Percentiles rank a stretch among this genome's conserved stretches.
Conservation (phyloP, 2,797 vertebrate species). For the Sarcophilus harrisii region DNA sequence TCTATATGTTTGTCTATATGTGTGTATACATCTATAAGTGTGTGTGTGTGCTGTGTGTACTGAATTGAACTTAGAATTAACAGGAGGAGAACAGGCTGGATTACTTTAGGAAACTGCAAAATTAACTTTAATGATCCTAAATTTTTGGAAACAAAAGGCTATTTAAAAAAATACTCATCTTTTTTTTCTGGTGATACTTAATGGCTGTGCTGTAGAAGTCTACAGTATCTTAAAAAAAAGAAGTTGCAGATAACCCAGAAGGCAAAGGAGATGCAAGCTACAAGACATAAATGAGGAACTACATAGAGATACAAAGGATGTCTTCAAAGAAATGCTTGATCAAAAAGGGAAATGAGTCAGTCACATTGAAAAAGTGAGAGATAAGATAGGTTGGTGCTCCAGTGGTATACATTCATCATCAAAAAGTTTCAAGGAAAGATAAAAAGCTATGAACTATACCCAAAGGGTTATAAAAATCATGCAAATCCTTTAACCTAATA, state of each 20-base stretch:
- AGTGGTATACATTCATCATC: background rate
- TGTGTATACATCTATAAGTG: too few species aligned
- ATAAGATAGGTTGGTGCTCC: background rate
- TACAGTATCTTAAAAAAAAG: background rate
- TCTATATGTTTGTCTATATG: too few species aligned
- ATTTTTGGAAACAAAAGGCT: background rate
- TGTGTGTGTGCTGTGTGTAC: background rate
- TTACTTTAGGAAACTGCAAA: background rate
- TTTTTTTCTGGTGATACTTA: background rate
- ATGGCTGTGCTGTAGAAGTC: background rate
- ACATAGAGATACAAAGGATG: background rate
- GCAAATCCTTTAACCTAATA: too few species aligned
- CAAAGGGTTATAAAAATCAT: too few species aligned
- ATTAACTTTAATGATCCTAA: background rate
- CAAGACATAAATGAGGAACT: background rate
- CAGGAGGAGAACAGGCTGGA: background rate
- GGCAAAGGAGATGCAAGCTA: background rate
- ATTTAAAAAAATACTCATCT: background rate
- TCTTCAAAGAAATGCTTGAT: background rate
- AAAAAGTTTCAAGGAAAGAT: background rate
- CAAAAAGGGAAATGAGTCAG: background rate
- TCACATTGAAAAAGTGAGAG: background rate
- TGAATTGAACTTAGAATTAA: background rate
- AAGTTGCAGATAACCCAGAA: background rate
- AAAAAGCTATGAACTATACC: too few species aligned